Base-by-base conservation (phyloP, 2,888 invertebrate genomes). In the Pteria penguin region DNA sequence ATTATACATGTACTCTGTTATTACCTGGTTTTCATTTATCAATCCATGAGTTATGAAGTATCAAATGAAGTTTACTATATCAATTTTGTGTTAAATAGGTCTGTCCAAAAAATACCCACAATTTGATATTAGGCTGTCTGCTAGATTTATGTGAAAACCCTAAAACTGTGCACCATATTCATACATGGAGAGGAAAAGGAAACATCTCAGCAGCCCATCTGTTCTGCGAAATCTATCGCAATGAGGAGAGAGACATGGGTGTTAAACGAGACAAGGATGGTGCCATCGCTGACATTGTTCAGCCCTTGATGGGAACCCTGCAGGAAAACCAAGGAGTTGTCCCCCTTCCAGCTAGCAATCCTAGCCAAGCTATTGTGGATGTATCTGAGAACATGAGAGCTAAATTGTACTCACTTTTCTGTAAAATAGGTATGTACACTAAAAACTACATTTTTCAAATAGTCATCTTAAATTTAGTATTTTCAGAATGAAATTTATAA, bases 341-440 rank as follows among this genome's bases (percentile, higher is more conserved):
- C 5, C 81, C 91, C 0, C 83, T 90, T n/a, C 90, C 91, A 18
- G 89, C 91, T 4, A 85, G 76, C 74, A 88, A 88, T 73, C 89
- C 90, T 14, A 91, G 90, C 72, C 90, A 89, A 81, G 88, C 92
- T 63, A 90, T 92, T 22, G 90, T 91, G 2, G 92, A 92, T 79
- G 90, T 92, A 14, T 89, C 88, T 2, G 92, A 92, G 74, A 92
- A 92, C 80, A 88, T 92, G 87, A 81, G 92, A 66, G 90, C 92
- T 27, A 92, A 92, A 79, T 86, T 92, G 52, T 92, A 92, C 83
- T 89, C 92, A 11, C 76, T 92, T 52, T 92, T 92, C 82, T 90
- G 89, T 79, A 92, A 91, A 80, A 86, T 91, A 33, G 91, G 90
- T 88, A 73, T 76, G 84, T 71, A 11, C 11, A 27, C 45, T n/a